Evolutionary conservation across 2,797 vertebrate species (phyloP).

Genomic region (Dromococcyx pavoninus): DNA sequence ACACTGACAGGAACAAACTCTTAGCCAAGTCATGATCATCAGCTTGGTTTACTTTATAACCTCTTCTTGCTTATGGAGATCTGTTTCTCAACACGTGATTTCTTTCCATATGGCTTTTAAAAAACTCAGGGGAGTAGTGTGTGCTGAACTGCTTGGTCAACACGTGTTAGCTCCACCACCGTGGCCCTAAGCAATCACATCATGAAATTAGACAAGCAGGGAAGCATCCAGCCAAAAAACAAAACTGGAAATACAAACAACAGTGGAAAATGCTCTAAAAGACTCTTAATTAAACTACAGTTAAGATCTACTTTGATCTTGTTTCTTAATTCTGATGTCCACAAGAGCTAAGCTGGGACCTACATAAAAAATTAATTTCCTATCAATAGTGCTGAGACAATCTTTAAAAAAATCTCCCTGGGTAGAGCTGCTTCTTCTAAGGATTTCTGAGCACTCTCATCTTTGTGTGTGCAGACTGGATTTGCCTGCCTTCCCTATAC

Average conservation of each 20-base stretch:
- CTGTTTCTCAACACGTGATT: neutral
- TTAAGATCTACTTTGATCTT: neutral
- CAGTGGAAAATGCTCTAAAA: neutral
- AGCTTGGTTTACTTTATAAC: neutral
- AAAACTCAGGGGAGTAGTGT: neutral
- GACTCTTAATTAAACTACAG: neutral
- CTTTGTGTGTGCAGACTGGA: neutral
- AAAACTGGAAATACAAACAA: neutral
- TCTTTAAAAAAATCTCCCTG: neutral
- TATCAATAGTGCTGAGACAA: neutral
- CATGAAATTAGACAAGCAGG: neutral
- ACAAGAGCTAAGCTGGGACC: accelerated
- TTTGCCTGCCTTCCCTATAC: neutral
- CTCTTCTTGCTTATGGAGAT: neutral
- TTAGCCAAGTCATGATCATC: neutral
- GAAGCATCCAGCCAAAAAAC: neutral
- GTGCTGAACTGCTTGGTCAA: neutral
- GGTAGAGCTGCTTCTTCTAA: neutral
- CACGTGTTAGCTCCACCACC: neutral
- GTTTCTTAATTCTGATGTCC: neutral
- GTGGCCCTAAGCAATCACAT: neutral
- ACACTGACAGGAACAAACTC: neutral
- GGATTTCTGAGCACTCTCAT: neutral
- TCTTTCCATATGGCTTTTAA: neutral
- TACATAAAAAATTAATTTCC: neutral